These are phyloP conservation scores for Chelonus insularis DNA, from an alignment of 1,140 invertebrate genomes.

Conservation along the genomic window DNA sequence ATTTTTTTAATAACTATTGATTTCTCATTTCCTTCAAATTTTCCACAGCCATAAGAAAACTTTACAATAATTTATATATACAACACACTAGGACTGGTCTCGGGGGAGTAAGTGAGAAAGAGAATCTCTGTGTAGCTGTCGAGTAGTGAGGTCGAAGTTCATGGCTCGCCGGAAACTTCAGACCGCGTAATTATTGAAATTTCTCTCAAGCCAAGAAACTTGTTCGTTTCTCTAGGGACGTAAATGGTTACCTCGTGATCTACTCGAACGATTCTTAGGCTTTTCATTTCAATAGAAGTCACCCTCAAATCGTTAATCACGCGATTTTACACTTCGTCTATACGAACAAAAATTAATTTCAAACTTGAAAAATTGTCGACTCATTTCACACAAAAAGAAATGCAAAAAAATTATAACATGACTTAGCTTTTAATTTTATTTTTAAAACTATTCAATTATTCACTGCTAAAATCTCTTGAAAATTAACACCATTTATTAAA, in stretches of 20 bases:
- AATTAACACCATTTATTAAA: too few species aligned
- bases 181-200: constrained; percentile 44
- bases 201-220: constrained; percentile 36
- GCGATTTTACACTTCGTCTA: background rate
- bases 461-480: too few species aligned
- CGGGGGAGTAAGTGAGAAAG: background rate
- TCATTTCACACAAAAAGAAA: background rate
- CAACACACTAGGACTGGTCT: background rate
- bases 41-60: background rate
- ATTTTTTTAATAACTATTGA: background rate
- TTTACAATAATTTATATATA: constrained; percentile 4
- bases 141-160: constrained; percentile 34
- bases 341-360: background rate
- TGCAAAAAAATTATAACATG: background rate
- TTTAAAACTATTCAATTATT: too few species aligned
- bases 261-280: constrained; percentile 15
- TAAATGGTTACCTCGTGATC: constrained; percentile 23
- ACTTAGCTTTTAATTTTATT: background rate
- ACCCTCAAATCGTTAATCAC: constrained; percentile 10
- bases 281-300: background rate
- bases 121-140: constrained; percentile 16
- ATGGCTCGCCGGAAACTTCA: constrained; percentile 35
- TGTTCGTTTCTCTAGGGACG: constrained; percentile 23
- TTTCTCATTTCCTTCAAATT: background rate
- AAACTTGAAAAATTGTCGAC: background rate